phyloP scores from a whole-genome alignment of 2,113 vertebrate genomes.

The Phoenicopterus ruber region DNA sequence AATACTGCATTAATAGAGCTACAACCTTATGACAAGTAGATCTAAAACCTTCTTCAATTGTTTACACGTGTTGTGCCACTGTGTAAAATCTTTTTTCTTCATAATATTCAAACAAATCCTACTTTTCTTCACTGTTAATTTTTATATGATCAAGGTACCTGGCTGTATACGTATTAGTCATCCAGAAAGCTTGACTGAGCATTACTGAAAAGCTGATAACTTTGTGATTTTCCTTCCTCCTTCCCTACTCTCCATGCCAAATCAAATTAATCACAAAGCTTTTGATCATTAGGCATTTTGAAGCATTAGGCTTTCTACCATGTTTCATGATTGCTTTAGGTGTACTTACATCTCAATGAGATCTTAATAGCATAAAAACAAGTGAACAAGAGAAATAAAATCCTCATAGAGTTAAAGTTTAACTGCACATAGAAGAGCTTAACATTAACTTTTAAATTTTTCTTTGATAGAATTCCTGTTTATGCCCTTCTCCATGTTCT shows the following conservation, averaged over 20 bases:
- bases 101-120: background rate
- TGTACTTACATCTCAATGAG: background rate
- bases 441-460: background rate
- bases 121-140: background rate
- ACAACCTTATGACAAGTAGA: background rate
- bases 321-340: background rate
- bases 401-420: background rate
- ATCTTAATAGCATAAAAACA: background rate
- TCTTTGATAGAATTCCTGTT: background rate
- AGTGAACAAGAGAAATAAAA: background rate
- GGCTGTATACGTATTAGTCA: background rate
- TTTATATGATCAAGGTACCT: background rate
- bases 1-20: background rate
- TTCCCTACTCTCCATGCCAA: background rate
- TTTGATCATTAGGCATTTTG: background rate
- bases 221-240: background rate
- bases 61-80: fast-evolving
- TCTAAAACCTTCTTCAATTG: background rate
- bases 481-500: background rate
- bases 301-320: background rate
- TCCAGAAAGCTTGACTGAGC: background rate
- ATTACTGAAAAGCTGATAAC: background rate
- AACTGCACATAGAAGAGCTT: background rate
- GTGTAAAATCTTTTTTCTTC: background rate
- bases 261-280: background rate